Conservation (phyloP, 2,888 invertebrate genomes). For the Andrena minutula region DNA sequence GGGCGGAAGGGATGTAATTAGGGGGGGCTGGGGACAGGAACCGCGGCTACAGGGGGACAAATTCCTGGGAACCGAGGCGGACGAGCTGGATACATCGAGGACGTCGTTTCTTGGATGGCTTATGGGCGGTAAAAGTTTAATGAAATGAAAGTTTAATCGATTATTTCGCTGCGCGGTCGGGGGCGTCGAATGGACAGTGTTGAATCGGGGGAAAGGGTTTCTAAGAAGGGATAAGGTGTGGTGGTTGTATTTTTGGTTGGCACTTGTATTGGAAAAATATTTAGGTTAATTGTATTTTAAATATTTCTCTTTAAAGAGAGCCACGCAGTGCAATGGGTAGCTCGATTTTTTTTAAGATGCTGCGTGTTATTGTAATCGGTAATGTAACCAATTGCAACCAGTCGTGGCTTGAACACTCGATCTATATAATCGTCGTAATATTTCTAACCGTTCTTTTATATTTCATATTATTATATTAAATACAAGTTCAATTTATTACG, state of each 20-base stretch:
- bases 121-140: background rate
- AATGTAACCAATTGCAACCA: too few species aligned
- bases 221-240: background rate
- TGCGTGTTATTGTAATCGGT: too few species aligned
- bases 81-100: background rate
- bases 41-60: slow-evolving; percentile 1
- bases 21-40: background rate
- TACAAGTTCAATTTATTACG: too few species aligned
- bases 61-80: background rate
- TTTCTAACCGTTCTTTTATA: too few species aligned
- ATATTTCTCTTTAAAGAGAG: too few species aligned
- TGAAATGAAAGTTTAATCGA: background rate
- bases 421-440: too few species aligned
- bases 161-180: background rate
- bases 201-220: background rate
- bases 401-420: too few species aligned
- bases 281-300: too few species aligned
- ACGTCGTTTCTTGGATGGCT: background rate
- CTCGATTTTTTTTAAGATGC: too few species aligned
- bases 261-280: too few species aligned
- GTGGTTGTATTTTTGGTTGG: background rate
- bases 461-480: too few species aligned
- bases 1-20: slow-evolving; percentile 18
- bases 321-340: too few species aligned
- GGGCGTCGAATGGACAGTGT: background rate